Evolutionary conservation across 37 sponge, comb jelly and placozoan genomes (phyloP).

Genomic region (Bolinopsis microptera): DNA sequence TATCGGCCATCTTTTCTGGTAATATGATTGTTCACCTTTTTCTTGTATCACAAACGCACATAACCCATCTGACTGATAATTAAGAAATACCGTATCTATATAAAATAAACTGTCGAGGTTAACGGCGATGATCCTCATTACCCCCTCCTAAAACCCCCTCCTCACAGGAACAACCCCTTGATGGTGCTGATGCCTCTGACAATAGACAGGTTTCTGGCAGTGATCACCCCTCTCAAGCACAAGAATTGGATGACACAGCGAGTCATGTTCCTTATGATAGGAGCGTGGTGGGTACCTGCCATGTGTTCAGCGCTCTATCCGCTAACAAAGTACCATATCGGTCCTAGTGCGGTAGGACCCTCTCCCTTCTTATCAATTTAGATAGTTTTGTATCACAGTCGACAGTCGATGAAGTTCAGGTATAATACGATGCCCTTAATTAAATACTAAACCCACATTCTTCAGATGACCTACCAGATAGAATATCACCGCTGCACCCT

Average conservation of each 20-base stretch:
- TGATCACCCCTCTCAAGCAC: not conserved
- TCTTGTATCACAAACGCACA: no score
- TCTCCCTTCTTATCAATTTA: no score
- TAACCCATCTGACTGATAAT: no score
- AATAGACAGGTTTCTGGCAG: not conserved
- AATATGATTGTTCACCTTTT: not conserved
- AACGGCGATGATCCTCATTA: no score
- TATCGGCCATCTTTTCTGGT: not conserved
- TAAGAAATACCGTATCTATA: no score
- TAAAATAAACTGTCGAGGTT: no score
- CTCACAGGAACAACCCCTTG: constrained; percentile 10
- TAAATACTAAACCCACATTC: not conserved
- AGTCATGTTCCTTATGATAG: not conserved
- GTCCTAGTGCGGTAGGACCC: not conserved
- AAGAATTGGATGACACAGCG: not conserved
- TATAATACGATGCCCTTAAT: no score
- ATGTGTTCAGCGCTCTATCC: not conserved
- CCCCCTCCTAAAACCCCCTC: not conserved
- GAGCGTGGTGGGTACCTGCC: not conserved
- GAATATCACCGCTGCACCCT: constrained; percentile 15
- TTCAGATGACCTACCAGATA: not conserved
- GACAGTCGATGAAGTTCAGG: no score
- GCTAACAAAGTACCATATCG: not conserved
- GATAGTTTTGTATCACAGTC: no score
- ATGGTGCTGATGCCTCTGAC: not conserved